These are phyloP conservation scores for Dascillus cervinus DNA, from an alignment of 2,888 invertebrate species.

Conservation along the genomic window DNA sequence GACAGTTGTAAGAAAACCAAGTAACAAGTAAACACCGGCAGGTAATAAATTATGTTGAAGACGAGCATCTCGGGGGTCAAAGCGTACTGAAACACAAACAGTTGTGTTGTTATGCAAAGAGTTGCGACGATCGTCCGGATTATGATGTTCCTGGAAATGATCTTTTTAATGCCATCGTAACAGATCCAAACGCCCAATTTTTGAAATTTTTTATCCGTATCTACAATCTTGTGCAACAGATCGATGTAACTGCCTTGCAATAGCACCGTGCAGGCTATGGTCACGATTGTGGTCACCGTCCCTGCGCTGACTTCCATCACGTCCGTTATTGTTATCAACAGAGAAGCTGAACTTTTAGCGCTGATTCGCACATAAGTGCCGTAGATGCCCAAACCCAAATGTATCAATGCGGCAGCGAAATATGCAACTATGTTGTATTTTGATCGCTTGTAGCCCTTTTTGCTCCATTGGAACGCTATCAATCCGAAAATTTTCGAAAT, in stretches of 20 bases:
- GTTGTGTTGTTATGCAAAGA: constrained; percentile 13
- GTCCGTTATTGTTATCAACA: constrained; percentile 10
- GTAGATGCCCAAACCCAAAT: background rate
- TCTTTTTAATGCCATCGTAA: constrained; percentile 15
- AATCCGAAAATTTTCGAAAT: constrained; percentile 14
- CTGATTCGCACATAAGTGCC: background rate
- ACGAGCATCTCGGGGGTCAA: constrained; percentile 2
- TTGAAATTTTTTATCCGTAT: constrained; percentile 19
- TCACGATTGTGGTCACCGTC: constrained; percentile 13
- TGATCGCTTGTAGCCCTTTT: constrained; percentile 14
- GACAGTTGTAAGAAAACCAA: constrained; percentile 18
- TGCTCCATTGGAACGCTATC: constrained; percentile 12
- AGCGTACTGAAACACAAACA: constrained; percentile 8
- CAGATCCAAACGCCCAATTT: constrained; percentile 21
- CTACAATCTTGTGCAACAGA: constrained; percentile 17
- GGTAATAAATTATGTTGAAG: constrained; percentile 12
- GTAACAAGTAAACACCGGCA: constrained; percentile 15
- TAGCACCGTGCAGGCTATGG: constrained; percentile 14
- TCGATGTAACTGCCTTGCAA: constrained; percentile 17
- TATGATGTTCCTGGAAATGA: constrained; percentile 6
- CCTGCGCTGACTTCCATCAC: constrained; percentile 12
- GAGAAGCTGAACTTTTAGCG: constrained; percentile 1
- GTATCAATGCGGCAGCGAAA: background rate
- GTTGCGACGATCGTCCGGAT: constrained; percentile 1
- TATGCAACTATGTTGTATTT: constrained; percentile 8